A percentile compares a stretch with the other conserved stretches of the same genome.
Conservation (phyloP, 1,140 invertebrate genomes). For the Neodiprion fabricii region DNA sequence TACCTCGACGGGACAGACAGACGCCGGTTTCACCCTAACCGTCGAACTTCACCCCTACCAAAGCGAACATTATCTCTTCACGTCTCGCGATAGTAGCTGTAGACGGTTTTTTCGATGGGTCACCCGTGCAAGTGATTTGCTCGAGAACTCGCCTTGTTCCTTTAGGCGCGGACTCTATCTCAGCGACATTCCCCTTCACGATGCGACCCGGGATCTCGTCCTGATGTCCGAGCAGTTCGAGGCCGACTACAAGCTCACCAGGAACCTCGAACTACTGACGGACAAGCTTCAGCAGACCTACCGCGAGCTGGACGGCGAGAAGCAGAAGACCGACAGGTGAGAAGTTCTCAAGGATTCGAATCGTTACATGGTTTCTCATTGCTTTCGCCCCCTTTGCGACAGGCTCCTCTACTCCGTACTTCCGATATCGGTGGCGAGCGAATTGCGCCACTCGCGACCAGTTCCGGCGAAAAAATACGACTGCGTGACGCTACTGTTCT, state of each 20-base stretch:
- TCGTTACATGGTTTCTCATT: background rate
- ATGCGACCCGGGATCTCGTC: conserved; percentile 95
- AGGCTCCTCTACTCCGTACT: conserved; percentile 94
- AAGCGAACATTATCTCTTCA: too few species aligned
- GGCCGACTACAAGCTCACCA: conserved; percentile 96
- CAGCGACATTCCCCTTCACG: conserved; percentile 95
- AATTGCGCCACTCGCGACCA: conserved; percentile 87
- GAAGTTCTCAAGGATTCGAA: conserved; percentile 10
- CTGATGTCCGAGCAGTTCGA: conserved; percentile 97
- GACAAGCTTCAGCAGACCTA: conserved; percentile 97
- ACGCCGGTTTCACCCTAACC: too few species aligned
- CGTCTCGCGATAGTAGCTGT: too few species aligned
- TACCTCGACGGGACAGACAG: too few species aligned
- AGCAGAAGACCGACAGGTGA: conserved; percentile 96
- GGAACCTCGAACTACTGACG: conserved; percentile 94
- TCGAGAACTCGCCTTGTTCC: background rate
- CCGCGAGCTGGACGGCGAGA: conserved; percentile 92
- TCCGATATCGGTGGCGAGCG: conserved; percentile 91
- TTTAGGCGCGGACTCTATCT: conserved; percentile 87
- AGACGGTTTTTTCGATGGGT: too few species aligned
- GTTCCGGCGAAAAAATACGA: conserved; percentile 87
- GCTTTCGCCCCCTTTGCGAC: conserved; percentile 31
- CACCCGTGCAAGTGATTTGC: too few species aligned
- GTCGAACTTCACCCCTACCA: too few species aligned
- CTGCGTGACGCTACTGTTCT: conserved; percentile 90